Base-by-base conservation (phyloP, 2,113 vertebrate species). In the Rhea pennata region DNA sequence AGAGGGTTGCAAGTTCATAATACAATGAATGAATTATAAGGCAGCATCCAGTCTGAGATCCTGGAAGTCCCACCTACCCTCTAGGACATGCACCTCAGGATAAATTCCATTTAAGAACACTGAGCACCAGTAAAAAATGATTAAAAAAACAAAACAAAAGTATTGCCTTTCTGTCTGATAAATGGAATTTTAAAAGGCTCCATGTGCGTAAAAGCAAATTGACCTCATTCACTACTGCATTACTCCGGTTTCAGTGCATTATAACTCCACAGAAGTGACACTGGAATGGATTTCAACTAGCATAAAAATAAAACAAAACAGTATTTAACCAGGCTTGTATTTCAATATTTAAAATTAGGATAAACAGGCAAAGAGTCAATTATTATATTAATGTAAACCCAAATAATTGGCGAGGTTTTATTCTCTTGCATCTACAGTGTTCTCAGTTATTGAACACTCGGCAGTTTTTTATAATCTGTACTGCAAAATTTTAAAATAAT, bases 21-120 rank as follows among this genome's bases (percentile, higher is more conserved):
- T 92, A 56, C 95, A 96, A 93, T 92, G 33, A 95, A 96, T 96
- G 95, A 95, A 96, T 93, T 91, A 95, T 73, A 90, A 75, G 48
- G 84, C 94, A 94, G 73, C 83, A 88, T 81, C 74, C 65, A 87
- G 69, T 72, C 6, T 74, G 81, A 84, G 76, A 88, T 64, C 73
- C 82, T 91, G 39, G 56, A 95, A 93, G 76, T 93, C 93, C 50
- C 73, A 94, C 77, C 67, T 11, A 12, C 95, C 91, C 88, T 97
- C 91, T 91, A 94, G 81, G 88, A 93, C 69, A 92, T 76, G 42
- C 12, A 44, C 79, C 85, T 82, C 94, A 86, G 70, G 77, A 76
- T 78, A 85, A 94, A 95, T 94, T 93, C 69, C 69, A 88, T 90
- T 90, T 90, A 94, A 95, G 83, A 94, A 95, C 69, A 89, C 11